A percentile compares a stretch with the other conserved stretches of the same genome.
These are phyloP conservation scores for Sinotaia quadrata DNA, from an alignment of 2,888 invertebrate species.

Conservation along the genomic window DNA sequence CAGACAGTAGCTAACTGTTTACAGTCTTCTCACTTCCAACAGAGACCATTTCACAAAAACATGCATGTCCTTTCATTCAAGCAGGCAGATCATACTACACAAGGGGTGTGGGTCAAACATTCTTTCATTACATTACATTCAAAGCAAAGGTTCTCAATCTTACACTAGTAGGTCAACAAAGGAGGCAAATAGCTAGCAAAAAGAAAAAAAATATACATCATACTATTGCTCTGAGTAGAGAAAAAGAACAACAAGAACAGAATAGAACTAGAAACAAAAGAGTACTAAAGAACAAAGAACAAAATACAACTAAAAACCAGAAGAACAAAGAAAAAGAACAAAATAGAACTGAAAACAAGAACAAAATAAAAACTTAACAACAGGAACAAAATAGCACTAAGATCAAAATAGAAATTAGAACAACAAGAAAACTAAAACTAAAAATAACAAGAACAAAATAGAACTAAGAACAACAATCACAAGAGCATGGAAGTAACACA, in stretches of 20 bases:
- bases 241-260: neutral
- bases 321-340: neutral
- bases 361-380: neutral
- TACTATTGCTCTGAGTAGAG: neutral
- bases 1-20: no score
- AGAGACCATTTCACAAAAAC: no score
- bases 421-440: neutral
- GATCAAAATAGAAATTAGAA: neutral
- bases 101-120: no score
- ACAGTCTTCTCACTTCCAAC: no score
- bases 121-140: no score
- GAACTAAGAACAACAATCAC: neutral
- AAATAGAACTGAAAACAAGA: neutral
- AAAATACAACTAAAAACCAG: neutral
- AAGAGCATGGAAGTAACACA: neutral
- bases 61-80: no score
- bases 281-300: neutral
- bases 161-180: no score
- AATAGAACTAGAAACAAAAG: neutral
- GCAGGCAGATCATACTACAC: no score
- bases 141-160: no score
- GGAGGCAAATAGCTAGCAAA: no score
- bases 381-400: neutral
- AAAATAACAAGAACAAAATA: neutral
- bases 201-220: no score